Evolutionary conservation across 2,888 invertebrate genomes (phyloP).

Genomic region (Orthosia gracilis): DNA sequence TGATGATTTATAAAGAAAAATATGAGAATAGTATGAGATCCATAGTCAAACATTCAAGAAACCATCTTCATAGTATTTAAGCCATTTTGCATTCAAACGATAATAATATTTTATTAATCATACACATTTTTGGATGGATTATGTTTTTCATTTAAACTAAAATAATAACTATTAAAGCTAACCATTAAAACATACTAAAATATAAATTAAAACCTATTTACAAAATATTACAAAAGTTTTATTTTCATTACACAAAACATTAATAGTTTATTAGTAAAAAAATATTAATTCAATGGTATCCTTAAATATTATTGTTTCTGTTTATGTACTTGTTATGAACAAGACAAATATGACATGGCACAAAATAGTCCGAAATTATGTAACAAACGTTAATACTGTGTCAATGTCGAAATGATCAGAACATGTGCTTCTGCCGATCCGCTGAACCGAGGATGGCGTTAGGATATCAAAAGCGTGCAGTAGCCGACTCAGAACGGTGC

Average conservation of each 20-base stretch:
- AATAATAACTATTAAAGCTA: constrained; percentile 90
- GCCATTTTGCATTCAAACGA: constrained; percentile 64
- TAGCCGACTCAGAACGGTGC: constrained; percentile 85
- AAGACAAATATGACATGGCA: constrained; percentile 79
- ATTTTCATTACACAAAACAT: constrained; percentile 60
- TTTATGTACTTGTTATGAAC: constrained; percentile 64
- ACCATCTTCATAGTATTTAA: constrained; percentile 41
- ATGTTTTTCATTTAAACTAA: constrained; percentile 77
- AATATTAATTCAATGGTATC: constrained; percentile 66
- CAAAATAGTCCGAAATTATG: constrained; percentile 74
- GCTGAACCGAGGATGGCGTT: constrained; percentile 30
- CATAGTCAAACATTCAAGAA: neutral
- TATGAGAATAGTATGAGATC: constrained; percentile 30
- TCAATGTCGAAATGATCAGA: constrained; percentile 48
- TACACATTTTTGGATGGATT: constrained; percentile 87
- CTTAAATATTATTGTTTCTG: constrained; percentile 63
- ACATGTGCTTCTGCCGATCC: constrained; percentile 36
- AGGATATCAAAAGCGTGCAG: constrained; percentile 85
- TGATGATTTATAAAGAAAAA: neutral
- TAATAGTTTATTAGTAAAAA: constrained; percentile 63
- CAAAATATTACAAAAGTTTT: constrained; percentile 86
- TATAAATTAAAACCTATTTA: constrained; percentile 89
- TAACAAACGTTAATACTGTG: constrained; percentile 64
- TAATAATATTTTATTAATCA: constrained; percentile 77
- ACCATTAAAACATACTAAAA: constrained; percentile 82